phyloP scores from a whole-genome alignment of 2,113 vertebrate genomes.

The Amblyopsis rosae region DNA sequence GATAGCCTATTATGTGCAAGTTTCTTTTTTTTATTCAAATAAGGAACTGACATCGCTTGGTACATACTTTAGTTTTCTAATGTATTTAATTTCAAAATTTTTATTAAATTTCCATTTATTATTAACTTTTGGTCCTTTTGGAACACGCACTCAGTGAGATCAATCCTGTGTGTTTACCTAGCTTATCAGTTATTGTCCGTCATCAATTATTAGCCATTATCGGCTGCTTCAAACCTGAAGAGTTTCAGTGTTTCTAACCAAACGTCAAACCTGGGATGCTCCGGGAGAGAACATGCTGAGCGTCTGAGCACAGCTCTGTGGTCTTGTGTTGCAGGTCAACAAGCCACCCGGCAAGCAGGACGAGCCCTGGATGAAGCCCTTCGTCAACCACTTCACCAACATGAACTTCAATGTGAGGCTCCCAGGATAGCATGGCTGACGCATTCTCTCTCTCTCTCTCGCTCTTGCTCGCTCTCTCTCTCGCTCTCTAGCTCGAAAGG shows the following conservation, averaged over 20 bases:
- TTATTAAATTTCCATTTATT: no score
- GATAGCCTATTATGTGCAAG: no score
- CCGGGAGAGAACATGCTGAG: neutral
- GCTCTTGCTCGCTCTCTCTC: neutral
- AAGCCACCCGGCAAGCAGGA: constrained; percentile 93
- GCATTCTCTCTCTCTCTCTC: neutral
- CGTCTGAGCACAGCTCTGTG: neutral
- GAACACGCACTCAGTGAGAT: no score
- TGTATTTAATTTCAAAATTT: no score
- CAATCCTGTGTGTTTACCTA: constrained; percentile 13
- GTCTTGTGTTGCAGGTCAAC: constrained; percentile 80
- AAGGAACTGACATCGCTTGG: no score
- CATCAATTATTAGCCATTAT: no score
- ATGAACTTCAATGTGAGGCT: constrained; percentile 91
- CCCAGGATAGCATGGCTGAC: neutral
- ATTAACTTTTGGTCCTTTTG: no score
- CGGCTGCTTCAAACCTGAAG: no score
- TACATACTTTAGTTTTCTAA: no score
- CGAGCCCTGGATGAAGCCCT: constrained; percentile 93
- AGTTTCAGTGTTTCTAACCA: no score
- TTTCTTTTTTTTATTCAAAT: no score
- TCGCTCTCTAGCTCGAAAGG: neutral
- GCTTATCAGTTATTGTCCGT: neutral
- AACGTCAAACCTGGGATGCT: no score
- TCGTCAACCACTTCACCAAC: constrained; percentile 93